These are phyloP conservation scores for Antechinus flavipes DNA, from an alignment of 2,113 vertebrate genomes.

Conservation along the genomic window DNA sequence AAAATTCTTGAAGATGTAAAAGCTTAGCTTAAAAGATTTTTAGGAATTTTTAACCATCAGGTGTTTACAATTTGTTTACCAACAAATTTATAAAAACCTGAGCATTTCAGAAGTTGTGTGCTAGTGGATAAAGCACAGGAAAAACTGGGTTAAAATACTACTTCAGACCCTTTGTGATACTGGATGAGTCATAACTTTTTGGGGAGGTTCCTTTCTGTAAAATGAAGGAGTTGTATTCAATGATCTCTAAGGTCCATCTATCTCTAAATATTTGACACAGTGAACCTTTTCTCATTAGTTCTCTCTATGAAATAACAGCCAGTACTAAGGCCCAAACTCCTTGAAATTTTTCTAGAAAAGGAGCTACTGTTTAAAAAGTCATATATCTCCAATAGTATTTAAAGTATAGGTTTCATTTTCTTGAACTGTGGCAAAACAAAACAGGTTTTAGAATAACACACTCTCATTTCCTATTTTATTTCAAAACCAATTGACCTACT, in stretches of 20 bases:
- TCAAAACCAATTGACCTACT: slow-evolving; percentile 28
- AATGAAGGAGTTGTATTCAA: not conserved
- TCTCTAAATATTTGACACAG: too few species aligned
- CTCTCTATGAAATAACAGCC: slow-evolving; percentile 17
- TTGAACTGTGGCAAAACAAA: not conserved
- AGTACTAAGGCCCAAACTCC: slow-evolving; percentile 31
- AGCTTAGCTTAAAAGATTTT: not conserved
- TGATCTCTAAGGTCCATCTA: not conserved
- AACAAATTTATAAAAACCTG: not conserved
- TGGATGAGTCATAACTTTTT: too few species aligned
- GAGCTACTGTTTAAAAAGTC: slow-evolving; percentile 28
- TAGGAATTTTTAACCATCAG: not conserved
- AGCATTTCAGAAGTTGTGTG: not conserved
- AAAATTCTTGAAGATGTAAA: not conserved
- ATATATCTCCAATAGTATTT: slow-evolving; percentile 9
- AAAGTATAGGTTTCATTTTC: slow-evolving; percentile 17
- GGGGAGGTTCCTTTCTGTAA: too few species aligned
- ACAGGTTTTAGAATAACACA: not conserved
- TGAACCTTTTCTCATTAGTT: not conserved
- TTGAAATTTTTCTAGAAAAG: slow-evolving; percentile 6
- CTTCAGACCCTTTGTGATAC: too few species aligned
- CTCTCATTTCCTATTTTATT: slow-evolving; percentile 34
- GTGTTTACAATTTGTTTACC: not conserved
- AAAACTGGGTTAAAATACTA: too few species aligned
- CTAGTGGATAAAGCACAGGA: too few species aligned